Conservation (phyloP, 2,797 vertebrate species). For the Clamator glandarius region DNA sequence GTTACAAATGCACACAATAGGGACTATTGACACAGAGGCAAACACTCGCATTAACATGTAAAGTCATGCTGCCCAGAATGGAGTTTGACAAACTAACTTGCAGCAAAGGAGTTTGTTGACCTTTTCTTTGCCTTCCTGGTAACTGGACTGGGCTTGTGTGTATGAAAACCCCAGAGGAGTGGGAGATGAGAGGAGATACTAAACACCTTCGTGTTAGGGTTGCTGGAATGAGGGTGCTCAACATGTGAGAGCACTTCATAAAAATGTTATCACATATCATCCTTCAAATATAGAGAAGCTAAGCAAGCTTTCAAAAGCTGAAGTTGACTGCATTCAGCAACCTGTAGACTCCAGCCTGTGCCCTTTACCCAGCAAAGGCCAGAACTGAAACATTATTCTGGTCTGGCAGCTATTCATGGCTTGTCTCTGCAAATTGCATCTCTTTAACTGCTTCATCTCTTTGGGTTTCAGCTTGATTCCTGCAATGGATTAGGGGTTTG, state of each 20-base stretch:
- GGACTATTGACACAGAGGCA: slow-evolving; percentile 62
- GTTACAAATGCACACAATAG: slow-evolving; percentile 61
- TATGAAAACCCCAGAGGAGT: slow-evolving; percentile 16
- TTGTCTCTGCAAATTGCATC: not conserved
- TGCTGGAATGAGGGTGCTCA: slow-evolving; percentile 9
- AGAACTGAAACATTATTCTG: not conserved
- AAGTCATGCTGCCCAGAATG: slow-evolving; percentile 34
- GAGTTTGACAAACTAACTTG: slow-evolving; percentile 57
- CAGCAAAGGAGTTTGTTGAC: slow-evolving; percentile 55
- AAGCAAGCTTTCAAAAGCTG: not conserved
- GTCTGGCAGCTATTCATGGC: not conserved
- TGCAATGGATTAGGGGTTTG: not conserved
- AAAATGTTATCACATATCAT: accelerated
- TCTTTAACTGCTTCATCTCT: not conserved
- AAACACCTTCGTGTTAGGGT: not conserved
- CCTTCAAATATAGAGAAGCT: not conserved
- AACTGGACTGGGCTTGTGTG: not conserved
- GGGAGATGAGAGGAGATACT: not conserved
- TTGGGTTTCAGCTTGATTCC: not conserved
- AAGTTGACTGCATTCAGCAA: not conserved
- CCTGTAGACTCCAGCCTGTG: not conserved
- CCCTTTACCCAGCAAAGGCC: not conserved
- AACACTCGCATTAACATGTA: slow-evolving; percentile 60
- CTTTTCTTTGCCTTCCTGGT: slow-evolving; percentile 35
- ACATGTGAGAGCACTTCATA: not conserved